Percentiles rank a stretch among this genome's conserved stretches.
phyloP scores from a whole-genome alignment of 1,140 invertebrate species.

The Spodoptera litura region DNA sequence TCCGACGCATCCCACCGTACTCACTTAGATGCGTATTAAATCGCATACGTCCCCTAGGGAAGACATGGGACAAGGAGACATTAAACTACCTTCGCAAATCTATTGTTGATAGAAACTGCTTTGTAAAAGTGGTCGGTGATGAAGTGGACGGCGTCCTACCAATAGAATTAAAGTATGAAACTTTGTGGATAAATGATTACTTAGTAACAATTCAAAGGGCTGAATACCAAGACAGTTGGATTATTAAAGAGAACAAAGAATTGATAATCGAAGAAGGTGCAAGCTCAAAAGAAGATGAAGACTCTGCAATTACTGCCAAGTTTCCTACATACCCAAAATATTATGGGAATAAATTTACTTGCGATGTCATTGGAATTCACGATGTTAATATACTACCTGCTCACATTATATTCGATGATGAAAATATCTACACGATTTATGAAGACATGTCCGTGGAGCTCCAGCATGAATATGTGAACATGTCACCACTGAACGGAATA shows the following conservation, averaged over 20 bases:
- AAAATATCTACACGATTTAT: constrained; percentile 60
- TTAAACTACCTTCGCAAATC: constrained; percentile 79
- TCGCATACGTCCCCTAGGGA: constrained; percentile 76
- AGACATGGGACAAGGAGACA: constrained; percentile 69
- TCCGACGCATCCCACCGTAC: constrained; percentile 87
- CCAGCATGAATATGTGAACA: constrained; percentile 57
- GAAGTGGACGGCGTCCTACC: constrained; percentile 62
- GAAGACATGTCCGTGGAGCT: constrained; percentile 68
- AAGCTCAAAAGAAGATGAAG: constrained; percentile 51
- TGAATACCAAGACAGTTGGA: constrained; percentile 68
- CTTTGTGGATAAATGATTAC: constrained; percentile 77
- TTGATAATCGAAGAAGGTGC: too few relatives aligned
- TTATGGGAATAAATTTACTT: constrained; percentile 61
- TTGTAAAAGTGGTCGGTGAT: constrained; percentile 65
- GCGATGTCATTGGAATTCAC: constrained; percentile 69
- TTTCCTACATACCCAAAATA: constrained; percentile 60
- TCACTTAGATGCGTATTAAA: constrained; percentile 81
- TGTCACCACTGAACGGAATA: constrained; percentile 68
- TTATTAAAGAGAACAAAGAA: too few relatives aligned
- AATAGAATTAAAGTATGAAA: constrained; percentile 73
- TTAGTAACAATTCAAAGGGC: constrained; percentile 79
- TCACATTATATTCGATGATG: constrained; percentile 59
- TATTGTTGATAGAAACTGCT: constrained; percentile 75
- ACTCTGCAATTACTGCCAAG: constrained; percentile 44
- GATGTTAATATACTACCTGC: constrained; percentile 65